Base-by-base conservation (phyloP, 2,797 vertebrate species). In the Columba guinea region DNA sequence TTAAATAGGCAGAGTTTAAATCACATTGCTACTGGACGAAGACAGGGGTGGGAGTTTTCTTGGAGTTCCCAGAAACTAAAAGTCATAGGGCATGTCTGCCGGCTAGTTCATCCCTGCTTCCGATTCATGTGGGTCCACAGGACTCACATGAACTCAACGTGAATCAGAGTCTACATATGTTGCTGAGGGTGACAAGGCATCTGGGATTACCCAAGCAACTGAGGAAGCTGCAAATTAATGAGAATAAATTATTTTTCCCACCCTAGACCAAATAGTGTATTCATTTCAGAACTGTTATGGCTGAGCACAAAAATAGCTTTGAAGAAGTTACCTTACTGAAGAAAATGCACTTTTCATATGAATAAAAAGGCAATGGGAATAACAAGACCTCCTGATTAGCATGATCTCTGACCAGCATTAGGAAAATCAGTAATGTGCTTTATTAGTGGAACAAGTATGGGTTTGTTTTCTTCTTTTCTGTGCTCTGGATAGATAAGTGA, bases 91-190 rank as follows among this genome's bases (percentile, higher is more conserved):
- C 90, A 87, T 85, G 85, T 96, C 93, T 94, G 62, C 81, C 2
- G 39, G 74, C 85, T 68, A 20, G 67, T 87, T 88, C 65, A 91
- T 73, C 74, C 65, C 86, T 68, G 58, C 27, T 74, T 91, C 71
- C 53, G 32, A 92, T 65, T 89, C 70, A 56, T 73, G 64, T 49
- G 76, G 58, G 85, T 82, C 79, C 52, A 71, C 82, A 87, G 64
- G 69, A 46, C 39, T 89, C 49, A 83, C 52, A 84, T 71, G 74
- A 65, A 75, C 71, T 90, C 41, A 58, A 58, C 75, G 94, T 95
- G 95, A 97, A 93, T 96, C 95, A 97, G 83, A 96, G 95, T 96
- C 95, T 94, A 87, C 70, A 35, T 41, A 94, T 87, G 93, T 87
- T 93, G 44, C 74, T 60, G 80, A 94, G 80, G 83, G 46, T 94